phyloP scores from a whole-genome alignment of 2,797 vertebrate genomes.

The Kryptolebias ocellatus region DNA sequence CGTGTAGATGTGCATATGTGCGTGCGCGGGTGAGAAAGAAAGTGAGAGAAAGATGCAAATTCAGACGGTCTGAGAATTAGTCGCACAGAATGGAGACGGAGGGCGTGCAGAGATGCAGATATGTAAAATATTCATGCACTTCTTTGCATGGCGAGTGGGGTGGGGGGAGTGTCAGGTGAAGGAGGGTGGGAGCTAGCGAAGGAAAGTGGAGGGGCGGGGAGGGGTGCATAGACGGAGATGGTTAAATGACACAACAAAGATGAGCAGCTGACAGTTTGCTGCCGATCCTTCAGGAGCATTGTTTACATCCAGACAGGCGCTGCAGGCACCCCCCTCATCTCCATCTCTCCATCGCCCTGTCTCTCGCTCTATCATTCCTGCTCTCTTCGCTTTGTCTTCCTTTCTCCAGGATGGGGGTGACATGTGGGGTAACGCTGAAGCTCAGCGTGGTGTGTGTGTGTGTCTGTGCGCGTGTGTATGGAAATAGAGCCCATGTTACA shows the following conservation, averaged over 20 bases:
- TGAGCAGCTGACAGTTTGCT: slow-evolving; percentile 93
- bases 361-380: slow-evolving; percentile 74
- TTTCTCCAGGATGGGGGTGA: slow-evolving; percentile 78
- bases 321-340: slow-evolving; percentile 84
- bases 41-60: slow-evolving; percentile 94
- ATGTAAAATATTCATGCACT: slow-evolving; percentile 99
- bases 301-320: slow-evolving; percentile 93
- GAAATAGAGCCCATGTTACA: slow-evolving; percentile 41
- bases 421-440: slow-evolving; percentile 72
- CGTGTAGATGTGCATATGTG: slow-evolving; percentile 56
- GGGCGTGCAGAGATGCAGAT: slow-evolving; percentile 86
- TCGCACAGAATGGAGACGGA: slow-evolving; percentile 88
- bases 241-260: slow-evolving; percentile 99
- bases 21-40: slow-evolving; percentile 22
- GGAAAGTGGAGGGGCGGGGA: slow-evolving; percentile 33
- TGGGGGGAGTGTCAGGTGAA: slow-evolving; percentile 56
- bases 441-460: slow-evolving; percentile 50
- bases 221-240: slow-evolving; percentile 71
- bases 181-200: slow-evolving; percentile 29
- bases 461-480: slow-evolving; percentile 36
- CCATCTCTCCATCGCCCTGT: slow-evolving; percentile 74
- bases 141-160: slow-evolving; percentile 79
- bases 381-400: slow-evolving; percentile 78
- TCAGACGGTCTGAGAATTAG: slow-evolving; percentile 98
- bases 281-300: slow-evolving; percentile 92